Evolutionary conservation across 2,113 vertebrate species (phyloP), one percentile per base, ranked within the genome.

Genomic region (Limanda limanda): DNA sequence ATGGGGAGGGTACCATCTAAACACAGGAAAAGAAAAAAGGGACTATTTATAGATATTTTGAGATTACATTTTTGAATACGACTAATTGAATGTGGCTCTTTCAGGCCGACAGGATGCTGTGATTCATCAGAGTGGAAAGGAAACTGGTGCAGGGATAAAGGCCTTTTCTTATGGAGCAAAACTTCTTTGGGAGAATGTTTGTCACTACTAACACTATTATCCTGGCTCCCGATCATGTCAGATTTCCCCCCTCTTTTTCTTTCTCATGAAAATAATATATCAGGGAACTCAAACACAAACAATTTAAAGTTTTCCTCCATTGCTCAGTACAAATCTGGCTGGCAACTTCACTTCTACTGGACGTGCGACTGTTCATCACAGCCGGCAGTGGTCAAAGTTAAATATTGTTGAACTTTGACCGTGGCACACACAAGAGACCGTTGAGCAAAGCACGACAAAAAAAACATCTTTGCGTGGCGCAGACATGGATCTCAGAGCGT

Each of bases 1-100:
- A 71, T 1, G 17, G 92, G 95, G 60, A 74, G 8, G 3, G 59
- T 82, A 1, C 94, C 95, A 84, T 95, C 95, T 95, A 86, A 57
- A 27, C 10, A 66, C 56, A 72, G 18, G 6, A 62, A 72, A 31
- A 13, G 8, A 62, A 62, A 27, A 18, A 18, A 11, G 64, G 21
- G 20, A 5, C 0, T 18, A n/a, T 14, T 54, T n/a, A 82, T 21
- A 56, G 23, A 65, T 14, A 47, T 5, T 51, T 51, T 51, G 47
- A 17, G 47, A 51, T 51, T 5, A 17, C 1, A 51, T 51, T 5
- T 5, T 65, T 31, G 71, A 66, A 27, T 54, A 37, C 72, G 35
- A 31, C 31, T 31, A 7, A 31, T 31, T 68, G 3, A 56, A 35
- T 40, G 60, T 17, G 42, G 1, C 40, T 68, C 45, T 13, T 59